phyloP scores from a whole-genome alignment of 2,113 vertebrate species.

The Cervus canadensis region DNA sequence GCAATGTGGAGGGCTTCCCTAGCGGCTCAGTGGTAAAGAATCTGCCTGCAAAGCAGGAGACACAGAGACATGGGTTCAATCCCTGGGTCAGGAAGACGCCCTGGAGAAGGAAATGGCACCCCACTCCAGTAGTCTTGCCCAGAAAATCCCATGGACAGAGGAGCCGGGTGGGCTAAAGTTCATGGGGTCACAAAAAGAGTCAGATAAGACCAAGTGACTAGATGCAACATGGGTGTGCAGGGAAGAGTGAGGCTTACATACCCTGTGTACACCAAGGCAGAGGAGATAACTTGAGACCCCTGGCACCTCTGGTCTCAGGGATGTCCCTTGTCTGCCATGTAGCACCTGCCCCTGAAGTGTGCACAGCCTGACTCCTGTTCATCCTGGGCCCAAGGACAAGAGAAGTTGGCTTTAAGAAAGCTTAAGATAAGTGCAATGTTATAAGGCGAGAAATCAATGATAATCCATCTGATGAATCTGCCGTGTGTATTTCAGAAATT shows the following conservation, averaged over 20 bases:
- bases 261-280: too few relatives aligned
- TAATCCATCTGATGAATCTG: background rate
- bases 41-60: background rate
- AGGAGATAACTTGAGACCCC: background rate
- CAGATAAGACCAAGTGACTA: background rate
- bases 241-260: background rate
- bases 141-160: background rate
- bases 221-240: background rate
- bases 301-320: background rate
- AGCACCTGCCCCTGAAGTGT: background rate
- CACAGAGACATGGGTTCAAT: background rate
- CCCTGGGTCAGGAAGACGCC: background rate
- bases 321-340: background rate
- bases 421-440: background rate
- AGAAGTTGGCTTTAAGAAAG: background rate
- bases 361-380: background rate
- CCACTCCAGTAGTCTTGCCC: background rate
- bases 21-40: background rate
- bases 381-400: background rate
- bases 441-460: background rate
- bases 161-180: background rate
- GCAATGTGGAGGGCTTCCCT: fast-evolving
- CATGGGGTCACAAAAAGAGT: background rate
- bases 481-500: slow-evolving; percentile 78
- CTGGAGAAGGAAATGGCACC: background rate